Evolutionary conservation across 2,797 vertebrate species (phyloP), one percentile per base, ranked within the genome.

Genomic region (Ceyx erithaca): DNA sequence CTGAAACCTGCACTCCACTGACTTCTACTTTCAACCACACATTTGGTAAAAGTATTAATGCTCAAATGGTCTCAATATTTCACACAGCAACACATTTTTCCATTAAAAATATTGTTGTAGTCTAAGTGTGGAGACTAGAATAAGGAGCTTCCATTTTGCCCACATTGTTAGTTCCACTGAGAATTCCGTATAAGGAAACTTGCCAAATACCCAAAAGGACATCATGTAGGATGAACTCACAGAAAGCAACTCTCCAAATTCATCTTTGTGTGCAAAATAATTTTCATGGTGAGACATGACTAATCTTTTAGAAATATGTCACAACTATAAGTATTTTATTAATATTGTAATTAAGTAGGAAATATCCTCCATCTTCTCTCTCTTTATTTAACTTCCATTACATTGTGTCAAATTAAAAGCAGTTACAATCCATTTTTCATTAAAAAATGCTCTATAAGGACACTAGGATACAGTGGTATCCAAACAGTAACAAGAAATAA

Each of bases 261-360:
- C 2, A 22, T 35, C 57, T 92, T 86, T 89, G n/a, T 49, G 43
- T 80, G 67, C 37, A 84, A 71, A 87, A 92, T 37, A 72, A 86
- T 92, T 87, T 93, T 80, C 45, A 55, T 46, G n/a, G 77, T 92
- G 58, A 87, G 17, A 58, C 11, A 17, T 71, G 61, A 87, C 72
- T 82, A 70, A 92, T 57, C 31, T 14, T 84, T 1, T 7, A 79
- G 41, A 62, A 80, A 79, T 31, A 57, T 52, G 71, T 81, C 45
- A 43, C 17, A 62, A 54, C 8, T 73, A 40, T 59, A 70, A 75
- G 80, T 82, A 61, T 61, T 87, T 87, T 79, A 63, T 45, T 85
- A 92, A 54, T 91, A 90, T 37, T 76, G 26, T 51, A 89, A 94
- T 93, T 90, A 92, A 83, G 80, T 79, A 87, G 46, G 59, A 93